phyloP scores from a whole-genome alignment of 2,113 vertebrate species.

The Menura novaehollandiae region DNA sequence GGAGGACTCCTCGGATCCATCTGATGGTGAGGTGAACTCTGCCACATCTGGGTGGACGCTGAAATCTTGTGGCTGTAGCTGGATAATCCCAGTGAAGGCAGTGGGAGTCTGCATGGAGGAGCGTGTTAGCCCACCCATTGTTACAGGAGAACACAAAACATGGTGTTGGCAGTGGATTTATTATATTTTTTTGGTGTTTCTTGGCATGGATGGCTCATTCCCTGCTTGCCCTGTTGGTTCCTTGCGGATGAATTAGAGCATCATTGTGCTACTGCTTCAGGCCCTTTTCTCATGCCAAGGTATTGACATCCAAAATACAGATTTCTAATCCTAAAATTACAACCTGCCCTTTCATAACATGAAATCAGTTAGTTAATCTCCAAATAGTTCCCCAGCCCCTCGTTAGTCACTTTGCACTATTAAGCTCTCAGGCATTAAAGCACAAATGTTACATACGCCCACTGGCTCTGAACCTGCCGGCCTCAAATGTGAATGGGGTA shows the following conservation, averaged over 20 bases:
- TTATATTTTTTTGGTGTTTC: not conserved
- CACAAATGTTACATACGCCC: not conserved
- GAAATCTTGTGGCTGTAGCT: not conserved
- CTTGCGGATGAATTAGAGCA: rapidly evolving
- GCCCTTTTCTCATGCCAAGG: not conserved
- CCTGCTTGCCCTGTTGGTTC: not conserved
- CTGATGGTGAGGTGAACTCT: not conserved
- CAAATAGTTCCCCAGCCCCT: not conserved
- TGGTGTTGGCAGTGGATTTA: not conserved
- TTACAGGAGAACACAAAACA: not conserved
- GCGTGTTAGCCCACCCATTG: rapidly evolving
- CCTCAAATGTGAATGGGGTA: not conserved
- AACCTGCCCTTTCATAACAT: not conserved
- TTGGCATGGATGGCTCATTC: not conserved
- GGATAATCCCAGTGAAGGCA: not conserved
- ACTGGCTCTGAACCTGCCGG: not conserved
- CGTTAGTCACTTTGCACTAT: not conserved
- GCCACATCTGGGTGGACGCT: rapidly evolving
- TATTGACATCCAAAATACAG: not conserved
- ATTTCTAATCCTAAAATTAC: slow-evolving; percentile 33
- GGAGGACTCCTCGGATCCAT: not conserved
- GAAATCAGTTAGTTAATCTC: slow-evolving; percentile 11
- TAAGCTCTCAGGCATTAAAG: not conserved
- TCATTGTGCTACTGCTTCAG: not conserved
- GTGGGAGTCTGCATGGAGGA: not conserved